Conservation (phyloP, 2,888 invertebrate species). For the Lasioglossum figueresi region DNA sequence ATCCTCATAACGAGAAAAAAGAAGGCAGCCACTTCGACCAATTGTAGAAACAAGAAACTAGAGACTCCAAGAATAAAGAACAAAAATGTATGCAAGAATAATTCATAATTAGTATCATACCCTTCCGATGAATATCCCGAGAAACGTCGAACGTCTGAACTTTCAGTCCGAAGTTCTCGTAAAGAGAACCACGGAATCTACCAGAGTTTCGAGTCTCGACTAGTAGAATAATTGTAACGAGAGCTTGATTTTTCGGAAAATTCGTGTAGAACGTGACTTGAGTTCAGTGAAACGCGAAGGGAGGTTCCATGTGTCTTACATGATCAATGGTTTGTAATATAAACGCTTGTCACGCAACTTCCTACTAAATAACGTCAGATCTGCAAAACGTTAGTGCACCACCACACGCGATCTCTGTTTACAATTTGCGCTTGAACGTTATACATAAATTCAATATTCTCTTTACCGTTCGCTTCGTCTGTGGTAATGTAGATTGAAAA, state of each 20-base stretch:
- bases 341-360: not conserved
- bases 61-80: slow-evolving; percentile 54
- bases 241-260: not conserved
- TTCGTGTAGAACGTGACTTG: not conserved
- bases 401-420: slow-evolving; percentile 3
- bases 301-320: not conserved
- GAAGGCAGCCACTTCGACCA: not conserved
- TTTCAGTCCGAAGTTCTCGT: not conserved
- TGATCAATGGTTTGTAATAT: not conserved
- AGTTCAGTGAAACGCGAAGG: not conserved
- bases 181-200: not conserved
- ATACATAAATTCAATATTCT: not conserved
- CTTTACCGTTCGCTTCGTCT: not conserved
- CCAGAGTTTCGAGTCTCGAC: not conserved
- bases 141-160: not conserved
- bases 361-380: not conserved
- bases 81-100: slow-evolving; percentile 55
- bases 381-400: not conserved
- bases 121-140: not conserved
- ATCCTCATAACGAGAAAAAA: slow-evolving; percentile 29
- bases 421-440: not conserved
- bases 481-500: not conserved
- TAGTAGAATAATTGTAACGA: not conserved
- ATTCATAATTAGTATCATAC: no score
- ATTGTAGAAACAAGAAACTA: slow-evolving; percentile 7